Evolutionary conservation across 1,140 invertebrate genomes (phyloP).

Genomic region (Drosophila seguyi): DNA sequence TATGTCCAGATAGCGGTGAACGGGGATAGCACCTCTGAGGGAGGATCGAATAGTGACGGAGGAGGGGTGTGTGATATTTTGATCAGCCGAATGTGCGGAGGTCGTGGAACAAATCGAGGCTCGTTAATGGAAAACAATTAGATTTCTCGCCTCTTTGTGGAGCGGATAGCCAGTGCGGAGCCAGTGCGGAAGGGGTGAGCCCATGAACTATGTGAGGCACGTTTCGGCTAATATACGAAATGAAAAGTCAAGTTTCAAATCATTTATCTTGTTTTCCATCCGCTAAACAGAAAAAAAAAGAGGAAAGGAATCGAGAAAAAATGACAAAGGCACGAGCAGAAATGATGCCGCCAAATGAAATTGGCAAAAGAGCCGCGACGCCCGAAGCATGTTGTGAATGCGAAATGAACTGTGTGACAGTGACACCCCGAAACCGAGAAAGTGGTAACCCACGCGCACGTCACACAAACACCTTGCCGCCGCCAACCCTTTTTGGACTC

Average conservation of each 20-base stretch:
- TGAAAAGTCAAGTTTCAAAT: slow-evolving; percentile 82
- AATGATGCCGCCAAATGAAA: slow-evolving; percentile 82
- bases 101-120: slow-evolving; percentile 76
- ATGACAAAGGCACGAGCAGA: slow-evolving; percentile 76
- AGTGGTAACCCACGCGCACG: slow-evolving; percentile 26
- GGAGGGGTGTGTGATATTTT: slow-evolving; percentile 55
- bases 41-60: not conserved
- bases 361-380: slow-evolving; percentile 63
- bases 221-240: slow-evolving; percentile 78
- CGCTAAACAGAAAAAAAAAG: slow-evolving; percentile 1
- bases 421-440: slow-evolving; percentile 53
- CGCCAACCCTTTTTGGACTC: slow-evolving; percentile 57
- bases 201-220: slow-evolving; percentile 54
- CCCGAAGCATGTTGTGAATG: slow-evolving; percentile 67
- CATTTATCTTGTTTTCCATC: slow-evolving; percentile 80
- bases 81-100: slow-evolving; percentile 62
- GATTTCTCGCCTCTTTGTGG: slow-evolving; percentile 12
- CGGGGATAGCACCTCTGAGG: slow-evolving; percentile 7
- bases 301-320: slow-evolving; percentile 45
- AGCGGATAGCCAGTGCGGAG: slow-evolving; percentile 11
- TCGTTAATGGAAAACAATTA: slow-evolving; percentile 80
- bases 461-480: slow-evolving; percentile 25
- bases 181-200: slow-evolving; percentile 15
- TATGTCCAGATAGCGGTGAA: slow-evolving; percentile 76
- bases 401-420: slow-evolving; percentile 75